These are phyloP conservation scores for Rhombomys opimus DNA, from an alignment of 2,113 vertebrate genomes.

Conservation along the genomic window DNA sequence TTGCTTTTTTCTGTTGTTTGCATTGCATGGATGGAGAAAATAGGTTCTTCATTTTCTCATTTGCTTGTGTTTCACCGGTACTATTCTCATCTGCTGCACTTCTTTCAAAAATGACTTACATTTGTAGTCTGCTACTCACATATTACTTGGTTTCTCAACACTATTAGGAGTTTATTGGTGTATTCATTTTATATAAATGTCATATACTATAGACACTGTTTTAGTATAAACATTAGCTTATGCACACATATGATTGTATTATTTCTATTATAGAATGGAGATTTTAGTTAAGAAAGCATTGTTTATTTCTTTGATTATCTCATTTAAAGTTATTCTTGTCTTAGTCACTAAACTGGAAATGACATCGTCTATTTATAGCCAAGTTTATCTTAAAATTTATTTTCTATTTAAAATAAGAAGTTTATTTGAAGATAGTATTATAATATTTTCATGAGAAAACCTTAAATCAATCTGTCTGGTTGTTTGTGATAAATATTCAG, in stretches of 20 bases:
- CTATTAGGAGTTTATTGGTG: neutral
- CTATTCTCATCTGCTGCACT: neutral
- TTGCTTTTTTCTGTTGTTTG: neutral
- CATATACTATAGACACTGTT: neutral
- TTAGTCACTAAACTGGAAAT: neutral
- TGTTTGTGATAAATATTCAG: neutral
- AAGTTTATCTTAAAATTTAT: slow-evolving; percentile 41
- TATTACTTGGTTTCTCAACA: neutral
- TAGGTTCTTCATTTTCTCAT: neutral
- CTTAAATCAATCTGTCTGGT: neutral
- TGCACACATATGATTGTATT: neutral
- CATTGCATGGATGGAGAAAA: neutral
- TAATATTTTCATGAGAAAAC: slow-evolving; percentile 14
- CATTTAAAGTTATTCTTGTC: neutral
- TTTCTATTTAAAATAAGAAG: slow-evolving; percentile 16
- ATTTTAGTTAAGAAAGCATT: neutral
- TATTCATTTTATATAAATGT: neutral
- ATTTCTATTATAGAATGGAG: neutral
- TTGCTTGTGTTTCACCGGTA: neutral
- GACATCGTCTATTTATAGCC: neutral
- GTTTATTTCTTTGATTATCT: neutral
- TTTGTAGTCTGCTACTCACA: neutral
- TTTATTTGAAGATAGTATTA: slow-evolving; percentile 12
- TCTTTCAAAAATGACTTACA: slow-evolving; percentile 34
- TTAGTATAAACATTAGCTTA: neutral